phyloP scores from a whole-genome alignment of 2,113 vertebrate genomes.

The Strix uralensis region DNA sequence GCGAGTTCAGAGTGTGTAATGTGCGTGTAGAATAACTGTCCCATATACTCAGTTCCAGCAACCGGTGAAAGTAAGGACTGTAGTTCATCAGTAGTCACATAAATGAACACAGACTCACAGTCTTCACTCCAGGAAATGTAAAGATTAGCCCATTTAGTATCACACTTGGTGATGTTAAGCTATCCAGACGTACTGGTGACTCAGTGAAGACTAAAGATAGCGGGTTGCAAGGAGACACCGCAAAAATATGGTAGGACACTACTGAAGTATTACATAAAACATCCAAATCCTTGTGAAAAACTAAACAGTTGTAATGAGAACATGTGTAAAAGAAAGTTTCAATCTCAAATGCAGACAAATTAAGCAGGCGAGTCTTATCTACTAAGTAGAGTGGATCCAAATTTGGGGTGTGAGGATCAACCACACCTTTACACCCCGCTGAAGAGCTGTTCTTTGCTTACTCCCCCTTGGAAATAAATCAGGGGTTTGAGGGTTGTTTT shows the following conservation, averaged over 20 bases:
- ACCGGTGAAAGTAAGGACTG: not conserved
- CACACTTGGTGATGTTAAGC: too few relatives aligned
- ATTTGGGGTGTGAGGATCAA: not conserved
- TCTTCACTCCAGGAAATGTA: not conserved
- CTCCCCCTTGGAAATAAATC: not conserved
- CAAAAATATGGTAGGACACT: not conserved
- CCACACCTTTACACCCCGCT: not conserved
- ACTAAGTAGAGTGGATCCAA: not conserved
- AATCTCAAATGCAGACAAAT: not conserved
- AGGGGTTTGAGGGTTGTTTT: fast-evolving
- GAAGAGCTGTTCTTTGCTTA: not conserved
- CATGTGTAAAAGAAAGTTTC: not conserved
- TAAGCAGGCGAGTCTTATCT: not conserved
- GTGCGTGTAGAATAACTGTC: not conserved
- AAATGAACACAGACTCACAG: not conserved
- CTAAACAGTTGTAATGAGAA: not conserved
- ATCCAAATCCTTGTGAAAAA: not conserved
- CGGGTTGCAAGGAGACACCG: not conserved
- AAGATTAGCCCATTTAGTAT: not conserved
- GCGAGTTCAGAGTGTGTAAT: not conserved
- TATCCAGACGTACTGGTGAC: not conserved
- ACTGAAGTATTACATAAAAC: not conserved
- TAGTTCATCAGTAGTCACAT: not conserved
- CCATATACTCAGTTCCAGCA: not conserved
- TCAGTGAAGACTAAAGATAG: not conserved